Base-by-base conservation (phyloP, 2,797 vertebrate genomes). In the Saxicola maurus region DNA sequence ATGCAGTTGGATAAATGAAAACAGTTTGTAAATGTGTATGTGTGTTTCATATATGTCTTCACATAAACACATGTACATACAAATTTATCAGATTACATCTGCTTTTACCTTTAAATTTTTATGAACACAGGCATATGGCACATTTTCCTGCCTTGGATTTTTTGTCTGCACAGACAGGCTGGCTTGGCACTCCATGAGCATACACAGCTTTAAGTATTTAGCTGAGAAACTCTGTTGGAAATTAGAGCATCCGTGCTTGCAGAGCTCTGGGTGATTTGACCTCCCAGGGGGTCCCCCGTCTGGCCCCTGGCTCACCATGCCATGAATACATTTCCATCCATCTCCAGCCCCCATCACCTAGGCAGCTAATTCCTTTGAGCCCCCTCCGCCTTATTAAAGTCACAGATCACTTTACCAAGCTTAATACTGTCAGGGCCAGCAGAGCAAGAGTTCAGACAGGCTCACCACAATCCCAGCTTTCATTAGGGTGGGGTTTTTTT, bases 331-430 rank as follows among this genome's bases (percentile, higher is more conserved):
- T 97, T 97, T 97, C 97, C 96, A 97, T 97, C 97, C 97, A 96
- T 97, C 97, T 97, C 97, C 82, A 96, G 98, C 98, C 98, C 98
- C 98, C 98, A 96, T 98, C 98, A 98, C 98, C 97, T 98, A 98
- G 97, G 98, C 98, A 99, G 98, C 98, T 98, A 99, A 99, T 98
- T 99, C 98, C 98, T 98, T 95, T 80, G 98, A 98, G 98, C 98
- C 98, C 97, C 96, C 97, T 97, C 98, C 84, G 96, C 98, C 98
- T 99, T 99, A 99, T 99, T 99, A 99, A 99, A 99, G 98, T 98
- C 98, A 98, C 99, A 98, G 98, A 99, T 99, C 99, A 99, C 98
- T 98, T 98, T 98, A 98, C 97, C 94, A 94, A 97, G 97, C 96
- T 96, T 97, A 98, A 96, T 92, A 95, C 97, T 97, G 97, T 98